Conservation (phyloP, 2,113 vertebrate species). For the Vanacampus margaritifer region DNA sequence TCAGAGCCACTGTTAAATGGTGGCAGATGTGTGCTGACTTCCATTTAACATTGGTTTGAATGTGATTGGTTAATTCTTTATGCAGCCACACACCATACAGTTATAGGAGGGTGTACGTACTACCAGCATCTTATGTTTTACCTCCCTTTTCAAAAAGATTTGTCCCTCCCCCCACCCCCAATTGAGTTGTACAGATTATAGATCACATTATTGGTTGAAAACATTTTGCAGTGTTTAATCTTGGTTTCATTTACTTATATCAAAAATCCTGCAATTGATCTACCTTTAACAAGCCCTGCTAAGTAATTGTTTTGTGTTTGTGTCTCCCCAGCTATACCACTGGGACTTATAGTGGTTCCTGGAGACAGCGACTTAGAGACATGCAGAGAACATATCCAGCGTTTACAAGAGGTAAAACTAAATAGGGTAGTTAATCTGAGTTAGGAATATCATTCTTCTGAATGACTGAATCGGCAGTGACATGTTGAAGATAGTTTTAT, state of each 20-base stretch:
- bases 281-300: background rate
- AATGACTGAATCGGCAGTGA: background rate
- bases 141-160: too few species aligned
- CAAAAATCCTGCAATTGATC: background rate
- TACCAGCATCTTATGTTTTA: too few species aligned
- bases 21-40: background rate
- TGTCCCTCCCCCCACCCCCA: too few species aligned
- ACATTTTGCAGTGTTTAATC: background rate
- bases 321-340: conserved; percentile 80
- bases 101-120: too few species aligned
- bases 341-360: conserved; percentile 93
- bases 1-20: background rate
- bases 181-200: background rate
- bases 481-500: background rate
- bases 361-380: conserved; percentile 98
- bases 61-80: background rate
- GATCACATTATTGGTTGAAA: background rate
- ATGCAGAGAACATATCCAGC: conserved; percentile 93
- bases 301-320: conserved; percentile 17
- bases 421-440: background rate
- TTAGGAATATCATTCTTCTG: background rate
- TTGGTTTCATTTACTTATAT: background rate
- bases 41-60: background rate
- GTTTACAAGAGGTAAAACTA: conserved; percentile 87
- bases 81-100: too few species aligned